Evolutionary conservation across 92 coral and sea anemone genomes (phyloP).

Genomic region (Epizoanthus stellaris): DNA sequence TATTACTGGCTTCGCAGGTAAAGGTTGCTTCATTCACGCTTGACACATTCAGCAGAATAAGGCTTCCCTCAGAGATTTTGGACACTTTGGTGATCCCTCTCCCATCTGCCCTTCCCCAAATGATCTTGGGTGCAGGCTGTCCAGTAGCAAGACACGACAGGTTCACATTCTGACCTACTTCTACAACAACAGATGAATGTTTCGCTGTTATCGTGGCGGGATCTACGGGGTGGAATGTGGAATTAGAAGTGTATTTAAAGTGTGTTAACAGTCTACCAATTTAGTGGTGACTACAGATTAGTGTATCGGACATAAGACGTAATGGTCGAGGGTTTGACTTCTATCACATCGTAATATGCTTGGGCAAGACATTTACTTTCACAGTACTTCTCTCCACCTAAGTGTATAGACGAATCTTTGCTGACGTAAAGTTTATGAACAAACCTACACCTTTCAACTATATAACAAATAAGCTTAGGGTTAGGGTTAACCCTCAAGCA

Average conservation of each 20-base stretch:
- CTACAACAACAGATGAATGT: neutral
- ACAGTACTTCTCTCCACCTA: no score
- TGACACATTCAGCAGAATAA: neutral
- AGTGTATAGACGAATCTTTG: no score
- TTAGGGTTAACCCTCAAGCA: no score
- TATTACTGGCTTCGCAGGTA: neutral
- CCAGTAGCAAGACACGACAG: constrained; percentile 1
- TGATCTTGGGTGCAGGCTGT: constrained; percentile 1
- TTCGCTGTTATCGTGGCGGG: neutral
- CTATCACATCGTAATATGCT: no score
- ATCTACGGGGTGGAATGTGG: neutral
- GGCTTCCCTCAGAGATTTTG: neutral
- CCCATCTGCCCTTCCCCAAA: neutral
- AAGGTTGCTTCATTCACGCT: neutral
- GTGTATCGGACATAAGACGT: no score
- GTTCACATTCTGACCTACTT: neutral
- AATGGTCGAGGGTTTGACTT: no score
- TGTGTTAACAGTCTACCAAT: neutral
- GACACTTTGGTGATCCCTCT: neutral
- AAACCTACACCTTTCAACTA: no score
- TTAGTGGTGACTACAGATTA: neutral
- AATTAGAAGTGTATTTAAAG: neutral
- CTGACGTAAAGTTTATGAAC: no score
- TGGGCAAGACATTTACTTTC: no score
- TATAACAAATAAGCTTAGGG: no score